A percentile compares a stretch with the other conserved stretches of the same genome.
Conservation (phyloP, 2,888 invertebrate species). For the Latheticus oryzae region DNA sequence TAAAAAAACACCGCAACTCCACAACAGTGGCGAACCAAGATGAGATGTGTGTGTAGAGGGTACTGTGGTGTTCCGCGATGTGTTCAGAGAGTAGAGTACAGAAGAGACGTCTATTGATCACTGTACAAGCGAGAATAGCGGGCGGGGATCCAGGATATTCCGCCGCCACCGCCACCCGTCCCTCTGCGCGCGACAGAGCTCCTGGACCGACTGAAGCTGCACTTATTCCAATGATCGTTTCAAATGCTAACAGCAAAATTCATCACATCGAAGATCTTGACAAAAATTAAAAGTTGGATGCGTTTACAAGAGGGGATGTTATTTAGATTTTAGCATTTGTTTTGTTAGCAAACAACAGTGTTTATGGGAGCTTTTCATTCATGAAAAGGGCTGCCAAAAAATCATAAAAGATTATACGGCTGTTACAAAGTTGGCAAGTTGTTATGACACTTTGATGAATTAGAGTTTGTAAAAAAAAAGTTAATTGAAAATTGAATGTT, state of each 20-base stretch:
- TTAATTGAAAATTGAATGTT: too few species aligned
- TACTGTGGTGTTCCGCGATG: slow-evolving; percentile 42
- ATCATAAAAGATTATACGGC: too few species aligned
- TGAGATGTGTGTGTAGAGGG: slow-evolving; percentile 29
- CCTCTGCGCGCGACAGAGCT: slow-evolving; percentile 48
- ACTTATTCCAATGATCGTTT: slow-evolving; percentile 22
- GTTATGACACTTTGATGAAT: too few species aligned
- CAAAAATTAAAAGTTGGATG: neutral
- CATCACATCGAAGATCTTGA: slow-evolving; percentile 32
- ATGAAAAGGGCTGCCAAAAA: too few species aligned
- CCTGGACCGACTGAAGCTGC: slow-evolving; percentile 43
- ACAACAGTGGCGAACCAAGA: slow-evolving; percentile 30
- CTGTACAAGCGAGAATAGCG: slow-evolving; percentile 57
- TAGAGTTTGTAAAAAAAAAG: too few species aligned
- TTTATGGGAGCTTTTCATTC: slow-evolving; percentile 25
- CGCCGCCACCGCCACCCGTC: slow-evolving; percentile 53
- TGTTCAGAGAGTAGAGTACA: slow-evolving; percentile 50
- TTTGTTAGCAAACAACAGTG: too few species aligned
- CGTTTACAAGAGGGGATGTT: too few species aligned
- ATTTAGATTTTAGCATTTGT: too few species aligned
- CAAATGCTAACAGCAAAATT: too few species aligned
- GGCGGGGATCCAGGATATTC: slow-evolving; percentile 56
- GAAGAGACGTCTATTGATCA: slow-evolving; percentile 57
- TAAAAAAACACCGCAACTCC: slow-evolving; percentile 36
- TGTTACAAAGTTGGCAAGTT: too few species aligned